Evolutionary conservation across 2,113 vertebrate species (phyloP), one percentile per base, ranked within the genome.

Genomic region (Sylvilagus bachmani): DNA sequence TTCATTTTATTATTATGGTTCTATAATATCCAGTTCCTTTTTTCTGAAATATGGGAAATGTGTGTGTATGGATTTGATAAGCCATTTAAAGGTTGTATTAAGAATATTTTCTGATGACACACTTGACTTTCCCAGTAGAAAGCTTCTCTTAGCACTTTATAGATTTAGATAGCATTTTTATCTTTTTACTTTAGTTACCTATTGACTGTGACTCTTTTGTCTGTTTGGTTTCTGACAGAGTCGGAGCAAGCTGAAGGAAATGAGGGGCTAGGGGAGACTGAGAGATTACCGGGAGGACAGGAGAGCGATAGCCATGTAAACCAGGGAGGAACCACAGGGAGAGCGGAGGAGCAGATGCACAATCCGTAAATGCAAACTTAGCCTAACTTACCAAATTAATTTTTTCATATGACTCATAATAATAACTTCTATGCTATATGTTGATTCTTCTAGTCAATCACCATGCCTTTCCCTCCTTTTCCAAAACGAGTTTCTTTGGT

Each of bases 181-280:
- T 71, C 38, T 75, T 88, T 87, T 93, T 71, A 75, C 69, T 88
- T 93, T 13, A 89, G 74, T 81, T 90, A 62, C 88, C 82, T 66
- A 92, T 29, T 97, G 95, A 97, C 88, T 77, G 29, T 95, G 95
- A 95, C 78, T 91, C 80, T 95, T 83, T 81, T 94, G 66, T 97
- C 94, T 97, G 77, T 96, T 97, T 97, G 96, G 97, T 97, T 97
- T 97, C 95, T 96, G 96, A 96, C 90, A 96, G 96, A 97, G 88
- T 86, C 3, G 88, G 95, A 97, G 85, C 92, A 92, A 96, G 82
- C 95, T 87, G 95, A 92, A 97, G 96, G 93, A 49, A 97, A 95
- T 93, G 85, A 95, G 96, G 96, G 97, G 90, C 58, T 97, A 84
- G 96, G 96, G 95, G 93, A 95, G 61, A 95, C 93, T 90, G 93